Conservation (phyloP, 1,140 invertebrate species). For the Caenorhabditis elegans region WBcel235 BX284602.5:8164001-8164500, state of each 20-base stretch:
- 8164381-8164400: background rate
- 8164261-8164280: background rate
- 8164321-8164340: slow-evolving; percentile 4
- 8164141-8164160: background rate
- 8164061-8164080: slow-evolving; percentile 46
- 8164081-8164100: background rate
- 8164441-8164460: slow-evolving; percentile 43
- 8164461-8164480: slow-evolving; percentile 43
- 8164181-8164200: background rate
- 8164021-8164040: slow-evolving; percentile 28
- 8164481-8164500: slow-evolving; percentile 45
- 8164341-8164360: background rate
- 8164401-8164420: background rate
- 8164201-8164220: background rate
- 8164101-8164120: slow-evolving; percentile 29
- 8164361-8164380: slow-evolving; percentile 8
- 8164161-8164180: too few species aligned
- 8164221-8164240: background rate
- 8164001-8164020: slow-evolving; percentile 9
- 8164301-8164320: background rate
- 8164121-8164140: slow-evolving; percentile 47
- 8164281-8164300: background rate
- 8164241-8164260: background rate
- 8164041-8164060: slow-evolving; percentile 41
- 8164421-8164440: slow-evolving; percentile 34